Evolutionary conservation across 2,888 invertebrate genomes (phyloP).

Genomic region (Apamea crenata): DNA sequence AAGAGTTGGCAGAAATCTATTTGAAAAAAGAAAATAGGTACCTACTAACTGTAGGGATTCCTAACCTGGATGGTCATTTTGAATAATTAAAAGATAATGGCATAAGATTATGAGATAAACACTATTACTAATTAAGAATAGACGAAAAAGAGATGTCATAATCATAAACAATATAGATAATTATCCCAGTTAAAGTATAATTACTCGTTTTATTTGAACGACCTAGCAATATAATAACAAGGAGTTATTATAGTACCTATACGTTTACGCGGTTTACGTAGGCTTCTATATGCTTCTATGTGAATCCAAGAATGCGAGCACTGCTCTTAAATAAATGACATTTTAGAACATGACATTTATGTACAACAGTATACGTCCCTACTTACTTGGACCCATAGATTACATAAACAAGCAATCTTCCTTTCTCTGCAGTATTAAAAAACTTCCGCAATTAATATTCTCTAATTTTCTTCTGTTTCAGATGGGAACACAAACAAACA

Average conservation of each 20-base stretch:
- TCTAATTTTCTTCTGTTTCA: constrained; percentile 22
- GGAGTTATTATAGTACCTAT: too few species aligned
- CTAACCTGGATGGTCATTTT: too few species aligned
- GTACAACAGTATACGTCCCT: background rate
- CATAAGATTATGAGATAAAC: too few species aligned
- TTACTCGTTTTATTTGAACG: too few species aligned
- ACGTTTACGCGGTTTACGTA: background rate
- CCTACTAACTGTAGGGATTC: too few species aligned
- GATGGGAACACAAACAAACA: constrained; percentile 21
- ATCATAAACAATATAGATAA: too few species aligned
- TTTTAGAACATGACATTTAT: background rate
- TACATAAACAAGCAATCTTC: background rate
- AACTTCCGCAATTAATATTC: constrained; percentile 16
- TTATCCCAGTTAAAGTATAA: too few species aligned
- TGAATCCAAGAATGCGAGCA: background rate
- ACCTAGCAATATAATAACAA: too few species aligned
- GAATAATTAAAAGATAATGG: too few species aligned
- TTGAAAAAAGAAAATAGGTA: background rate
- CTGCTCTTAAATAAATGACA: background rate
- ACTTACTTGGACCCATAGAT: background rate
- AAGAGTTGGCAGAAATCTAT: background rate
- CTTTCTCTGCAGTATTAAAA: constrained; percentile 7
- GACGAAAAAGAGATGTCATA: too few species aligned
- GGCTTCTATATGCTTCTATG: background rate
- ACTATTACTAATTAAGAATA: too few species aligned